Conservation (phyloP, 2,797 vertebrate genomes). For the Novumbra hubbsi region DNA sequence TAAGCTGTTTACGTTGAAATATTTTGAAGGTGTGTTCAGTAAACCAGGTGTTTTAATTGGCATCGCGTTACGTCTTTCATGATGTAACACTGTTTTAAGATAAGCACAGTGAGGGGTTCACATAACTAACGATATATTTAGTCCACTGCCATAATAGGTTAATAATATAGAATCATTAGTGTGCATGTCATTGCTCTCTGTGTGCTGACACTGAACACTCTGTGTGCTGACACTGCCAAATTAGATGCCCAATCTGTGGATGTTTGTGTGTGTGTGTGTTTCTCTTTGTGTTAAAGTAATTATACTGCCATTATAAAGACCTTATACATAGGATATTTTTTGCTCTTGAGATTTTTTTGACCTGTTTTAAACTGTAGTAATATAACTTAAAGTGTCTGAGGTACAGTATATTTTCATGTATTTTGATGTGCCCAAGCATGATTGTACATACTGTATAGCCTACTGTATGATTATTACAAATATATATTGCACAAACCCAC, state of each 20-base stretch:
- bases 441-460: constrained; percentile 42
- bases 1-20: too few relatives aligned
- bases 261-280: constrained; percentile 18
- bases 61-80: too few relatives aligned
- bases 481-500: constrained; percentile 59
- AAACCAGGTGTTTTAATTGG: too few relatives aligned
- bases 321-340: constrained; percentile 45
- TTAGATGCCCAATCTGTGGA: constrained; percentile 36
- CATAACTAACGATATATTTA: too few relatives aligned
- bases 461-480: constrained; percentile 22
- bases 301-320: constrained; percentile 48
- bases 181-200: constrained; percentile 10
- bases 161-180: too few relatives aligned
- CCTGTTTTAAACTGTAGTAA: constrained; percentile 37
- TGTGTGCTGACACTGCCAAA: constrained; percentile 52
- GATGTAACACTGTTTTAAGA: too few relatives aligned
- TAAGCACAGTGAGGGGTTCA: too few relatives aligned
- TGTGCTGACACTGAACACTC: constrained; percentile 45
- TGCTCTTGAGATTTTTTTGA: constrained; percentile 27
- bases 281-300: not conserved
- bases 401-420: constrained; percentile 42
- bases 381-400: constrained; percentile 15
- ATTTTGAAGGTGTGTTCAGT: too few relatives aligned
- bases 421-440: constrained; percentile 47
- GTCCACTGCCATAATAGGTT: too few relatives aligned